Evolutionary conservation across 2,888 invertebrate species (phyloP), one percentile per base, ranked within the genome.

Genomic region (Melitaea athalia): DNA sequence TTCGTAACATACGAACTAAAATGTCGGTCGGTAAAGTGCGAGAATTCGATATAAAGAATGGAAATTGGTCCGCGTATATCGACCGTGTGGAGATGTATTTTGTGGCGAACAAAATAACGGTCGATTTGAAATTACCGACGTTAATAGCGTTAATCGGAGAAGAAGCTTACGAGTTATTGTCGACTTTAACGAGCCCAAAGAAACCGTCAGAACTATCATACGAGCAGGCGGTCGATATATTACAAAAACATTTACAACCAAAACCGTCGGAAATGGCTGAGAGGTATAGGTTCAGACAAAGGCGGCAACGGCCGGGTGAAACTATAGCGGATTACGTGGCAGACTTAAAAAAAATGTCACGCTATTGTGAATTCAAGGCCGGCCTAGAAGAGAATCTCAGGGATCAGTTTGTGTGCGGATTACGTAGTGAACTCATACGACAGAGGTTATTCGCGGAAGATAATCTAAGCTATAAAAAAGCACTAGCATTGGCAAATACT

Each of bases 401-500:
- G 24, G 1, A 24, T 24, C 24, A 24, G 24, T 24, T 24, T 24
- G 60, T 71, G 49, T 71, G 73, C 45, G 71, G 73, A 3, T 17
- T 67, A 17, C 57, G 47, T 5, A 72, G 67, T 49, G 72, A 72
- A n/a, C 31, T 70, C 31, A 70, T 66, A 11, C 47, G 69, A 8
- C 71, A 73, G 42, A 57, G 71, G 42, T 59, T 72, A 43, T 75
- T 73, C 49, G 73, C 75, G 11, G 73, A 74, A 24, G 68, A 71
- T 59, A 24, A 52, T 24, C 31, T 72, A 33, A 61, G 17, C 6
- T 73, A 64, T 42, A 15, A 17, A 7, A 8, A 59, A 14, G 72
- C 71, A 14, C 49, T 71, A 31, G 65, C 24, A 38, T 52, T 69
- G 42, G 70, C 74, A 12, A 64, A n/a, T 5, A 52, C n/a, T n/a